Evolutionary conservation across 30 jellyfish, hydroid and myxozoan species (phyloP), one percentile per base, ranked within the genome.

Genomic region (Hydractinia symbiolongicarpus): DNA sequence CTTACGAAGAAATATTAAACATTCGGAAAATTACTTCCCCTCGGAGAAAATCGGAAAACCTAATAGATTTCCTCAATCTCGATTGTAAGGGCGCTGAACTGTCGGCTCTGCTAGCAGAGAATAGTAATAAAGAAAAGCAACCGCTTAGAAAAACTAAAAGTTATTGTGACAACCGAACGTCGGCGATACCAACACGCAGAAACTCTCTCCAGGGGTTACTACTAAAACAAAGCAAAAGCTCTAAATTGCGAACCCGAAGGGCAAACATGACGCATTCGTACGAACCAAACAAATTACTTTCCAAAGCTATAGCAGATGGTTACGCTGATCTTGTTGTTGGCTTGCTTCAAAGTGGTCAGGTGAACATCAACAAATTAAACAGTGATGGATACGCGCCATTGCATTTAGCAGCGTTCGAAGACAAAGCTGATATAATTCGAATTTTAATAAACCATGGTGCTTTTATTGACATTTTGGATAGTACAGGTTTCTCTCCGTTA

Each of bases 321-420:
- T 77, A 52, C 60, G 54, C 79, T 50, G 85, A 77, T 16, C 52
- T 77, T 7, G 85, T 77, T 13, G 62, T 17, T 4, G 58, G 85
- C 15, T 79, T 77, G 15, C 51, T 77, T 4, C 51, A 55, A 8
- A 77, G 85, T 61, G 85, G 85, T 54, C 85, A 77, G 15, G 85
- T 77, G 17, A 77, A 77, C 50, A 77, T 77, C 9, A 77, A 77
- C 76, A 77, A 77, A 77, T 61, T 77, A 79, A 77, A 77, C 77
- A 21, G 40, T 0, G 30, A 55, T 8, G 85, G 85, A 0, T 54
- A 52, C 13, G 85, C 85, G 15, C 85, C 85, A 11, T 54, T 77
- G 5, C 85, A 77, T n/a, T 54, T 54, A 58, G 85, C 85, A 9
- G 85, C 85, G 19, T 77, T 15, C 60, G 85, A 77, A 54, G 85